Percentiles rank a stretch among this genome's conserved stretches.
These are phyloP conservation scores for Amblyopsis hoosieri DNA, from an alignment of 2,797 vertebrate species.

Conservation along the genomic window DNA sequence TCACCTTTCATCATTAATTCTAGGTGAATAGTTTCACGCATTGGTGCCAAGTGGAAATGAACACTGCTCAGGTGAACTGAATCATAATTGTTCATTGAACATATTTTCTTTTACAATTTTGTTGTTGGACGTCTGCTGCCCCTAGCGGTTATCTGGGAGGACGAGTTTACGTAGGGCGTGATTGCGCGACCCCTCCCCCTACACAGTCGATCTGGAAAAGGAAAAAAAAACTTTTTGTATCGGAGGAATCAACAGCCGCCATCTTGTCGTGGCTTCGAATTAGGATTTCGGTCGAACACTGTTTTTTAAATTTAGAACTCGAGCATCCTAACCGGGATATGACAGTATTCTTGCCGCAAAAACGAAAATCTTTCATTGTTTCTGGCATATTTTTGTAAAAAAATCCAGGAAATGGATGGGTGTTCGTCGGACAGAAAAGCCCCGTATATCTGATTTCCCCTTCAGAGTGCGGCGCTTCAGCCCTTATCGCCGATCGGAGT, in stretches of 20 bases:
- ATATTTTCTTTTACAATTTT: background rate
- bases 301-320: constrained; percentile 70
- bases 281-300: constrained; percentile 79
- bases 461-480: constrained; percentile 79
- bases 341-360: constrained; percentile 58
- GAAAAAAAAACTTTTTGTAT: constrained; percentile 85
- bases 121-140: constrained; percentile 46
- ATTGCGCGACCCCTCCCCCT: constrained; percentile 81
- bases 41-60: too few species aligned
- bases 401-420: constrained; percentile 68
- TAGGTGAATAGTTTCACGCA: too few species aligned
- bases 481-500: constrained; percentile 70
- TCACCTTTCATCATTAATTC: too few species aligned
- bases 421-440: constrained; percentile 76
- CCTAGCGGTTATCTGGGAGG: constrained; percentile 26
- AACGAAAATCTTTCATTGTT: constrained; percentile 59
- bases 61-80: too few species aligned
- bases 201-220: constrained; percentile 81
- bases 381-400: constrained; percentile 72
- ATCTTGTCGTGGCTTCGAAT: constrained; percentile 83
- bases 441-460: constrained; percentile 80
- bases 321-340: constrained; percentile 55
- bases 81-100: too few species aligned
- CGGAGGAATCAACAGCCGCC: constrained; percentile 93
- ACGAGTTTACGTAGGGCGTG: constrained; percentile 78